phyloP scores from a whole-genome alignment of 2,113 vertebrate species.

The Arenaria interpres region DNA sequence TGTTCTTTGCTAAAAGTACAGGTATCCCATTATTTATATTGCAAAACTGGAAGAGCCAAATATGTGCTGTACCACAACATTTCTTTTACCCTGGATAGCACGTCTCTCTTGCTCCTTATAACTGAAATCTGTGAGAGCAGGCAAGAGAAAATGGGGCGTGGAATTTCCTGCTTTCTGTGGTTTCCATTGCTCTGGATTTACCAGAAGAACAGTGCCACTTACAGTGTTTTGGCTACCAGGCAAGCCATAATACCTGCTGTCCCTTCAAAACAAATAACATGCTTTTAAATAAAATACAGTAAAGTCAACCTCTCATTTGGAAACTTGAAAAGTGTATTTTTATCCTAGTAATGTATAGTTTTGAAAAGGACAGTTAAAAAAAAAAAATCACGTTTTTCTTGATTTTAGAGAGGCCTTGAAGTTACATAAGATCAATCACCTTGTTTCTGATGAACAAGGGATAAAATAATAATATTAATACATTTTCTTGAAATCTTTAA shows the following conservation, averaged over 20 bases:
- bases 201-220: neutral
- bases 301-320: neutral
- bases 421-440: neutral
- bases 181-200: neutral
- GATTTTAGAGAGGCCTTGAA: neutral
- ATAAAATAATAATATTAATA: slow-evolving; percentile 29
- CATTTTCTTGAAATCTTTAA: slow-evolving; percentile 31
- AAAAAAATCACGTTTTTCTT: neutral
- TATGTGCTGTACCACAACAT: neutral
- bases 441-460: slow-evolving; percentile 22
- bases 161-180: neutral
- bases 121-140: neutral
- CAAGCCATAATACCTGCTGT: neutral
- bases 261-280: neutral
- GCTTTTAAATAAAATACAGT: neutral
- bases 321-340: neutral
- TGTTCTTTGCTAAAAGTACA: neutral
- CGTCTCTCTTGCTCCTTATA: neutral
- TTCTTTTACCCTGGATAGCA: neutral
- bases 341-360: neutral
- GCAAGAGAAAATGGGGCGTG: neutral
- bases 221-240: neutral
- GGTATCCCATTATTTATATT: neutral
- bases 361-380: neutral
- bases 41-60: neutral